Base-by-base conservation (phyloP, 2,113 vertebrate genomes). In the Sapajus apella region DNA sequence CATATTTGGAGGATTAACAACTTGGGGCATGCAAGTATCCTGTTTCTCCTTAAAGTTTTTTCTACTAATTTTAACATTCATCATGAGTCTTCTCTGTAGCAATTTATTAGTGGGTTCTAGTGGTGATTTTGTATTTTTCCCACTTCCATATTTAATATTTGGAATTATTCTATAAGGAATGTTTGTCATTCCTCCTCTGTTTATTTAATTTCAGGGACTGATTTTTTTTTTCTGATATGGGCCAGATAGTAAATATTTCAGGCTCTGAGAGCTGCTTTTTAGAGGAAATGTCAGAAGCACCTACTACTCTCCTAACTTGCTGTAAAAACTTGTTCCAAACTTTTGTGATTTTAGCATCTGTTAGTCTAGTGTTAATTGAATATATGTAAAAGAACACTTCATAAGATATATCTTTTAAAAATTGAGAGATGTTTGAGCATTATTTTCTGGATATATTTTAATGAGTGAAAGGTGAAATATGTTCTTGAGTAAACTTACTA, bases 391-490 rank as follows among this genome's bases (percentile, higher is more conserved):
- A 86, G 25, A 92, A 4, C 2, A 56, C 37, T 93, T 52, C 1
- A 68, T 88, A 77, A 93, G 6, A 8, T 47, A 16, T 17, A 43
- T 83, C 13, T 86, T 70, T 68, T 4, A 61, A 93, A 94, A 81
- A 70, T 5, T 43, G 52, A 88, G 27, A 73, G 8, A 58, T 16
- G 32, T 47, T 56, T 47, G 25, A 6, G 40, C 1, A 88, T 73
- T 96, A 58, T 35, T 18, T 94, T 81, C 40, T 94, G 23, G 32
- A 73, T 72, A 80, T 20, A 81, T 85, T 90, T 93, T 66, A 92
- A 58, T 84, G 55, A 77, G 72, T 18, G 6, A 20, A 95, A 92
- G 3, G 37, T 72, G 70, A 95, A 95, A 83, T 94, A 50, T 64
- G 21, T 16, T 91, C 20, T 70, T 23, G 2, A 13, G 40, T 81